Evolutionary conservation across 2,888 invertebrate species (phyloP), one percentile per base, ranked within the genome.

Genomic region (Pharmacophagus antenor): DNA sequence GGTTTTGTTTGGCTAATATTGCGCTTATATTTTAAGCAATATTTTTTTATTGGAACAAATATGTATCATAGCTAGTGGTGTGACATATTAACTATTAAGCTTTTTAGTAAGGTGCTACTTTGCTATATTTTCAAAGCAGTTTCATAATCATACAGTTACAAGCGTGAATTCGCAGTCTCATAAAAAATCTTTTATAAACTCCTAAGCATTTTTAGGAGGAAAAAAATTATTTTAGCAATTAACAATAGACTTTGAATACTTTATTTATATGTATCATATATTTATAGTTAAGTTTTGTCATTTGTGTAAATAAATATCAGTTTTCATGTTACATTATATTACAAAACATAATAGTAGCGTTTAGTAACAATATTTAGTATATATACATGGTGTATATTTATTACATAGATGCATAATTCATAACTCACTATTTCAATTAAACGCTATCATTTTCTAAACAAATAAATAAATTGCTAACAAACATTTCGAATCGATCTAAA

Each of bases 401-500:
- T 31, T 31, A 10, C 10, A 2, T 3, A 31, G 8, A 12, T 31
- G 0, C 2, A 15, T 31, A 31, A 7, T 15, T n/a, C n/a, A n/a
- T 10, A 10, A 31, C 10, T 10, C 2, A 15, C n/a, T 15, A 31
- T 31, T 31, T 31, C 10, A 31, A 2, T 31, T 1, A 31, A 31
- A 31, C 2, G 10, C 15, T 31, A 15, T 27, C 2, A 10, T 31
- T 10, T 25, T 31, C 15, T 31, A 12, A 31, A 31, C 2, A 12
- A 31, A 12, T 5, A 31, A 31, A 31, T 12, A 31, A 12, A 31
- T 1, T 31, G 2, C 10, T 10, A 31, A 31, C 10, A 31, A 31
- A 31, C 10, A 31, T 8, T 15, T 31, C 3, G 31, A 10, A 3
- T 31, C 8, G 10, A 31, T 42, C 5, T 42, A 22, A 65, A 61